Percentiles rank a stretch among this genome's conserved stretches.
Conservation (phyloP, 1,140 invertebrate genomes). For the Ceratina calcarata region DNA sequence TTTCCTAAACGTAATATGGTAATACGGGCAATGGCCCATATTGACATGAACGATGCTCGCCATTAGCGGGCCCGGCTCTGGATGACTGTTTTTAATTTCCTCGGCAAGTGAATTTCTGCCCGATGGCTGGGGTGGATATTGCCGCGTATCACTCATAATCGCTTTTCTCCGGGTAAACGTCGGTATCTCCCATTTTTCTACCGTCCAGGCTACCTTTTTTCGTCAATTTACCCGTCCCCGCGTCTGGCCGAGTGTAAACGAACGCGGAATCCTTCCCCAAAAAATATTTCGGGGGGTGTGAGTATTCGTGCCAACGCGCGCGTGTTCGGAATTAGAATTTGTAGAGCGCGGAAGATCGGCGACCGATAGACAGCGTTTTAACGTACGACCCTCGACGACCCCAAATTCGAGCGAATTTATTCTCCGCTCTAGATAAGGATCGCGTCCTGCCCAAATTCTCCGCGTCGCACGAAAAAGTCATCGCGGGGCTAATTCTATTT, state of each 20-base stretch:
- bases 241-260: not conserved
- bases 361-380: constrained; percentile 19
- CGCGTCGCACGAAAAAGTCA: constrained; percentile 43
- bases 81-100: constrained; percentile 81
- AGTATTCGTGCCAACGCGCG: not conserved
- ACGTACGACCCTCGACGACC: constrained; percentile 24
- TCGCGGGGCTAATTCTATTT: constrained; percentile 48
- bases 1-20: constrained; percentile 78
- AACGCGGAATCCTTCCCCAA: not conserved
- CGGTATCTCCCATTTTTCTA: constrained; percentile 52
- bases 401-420: constrained; percentile 49
- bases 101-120: constrained; percentile 78
- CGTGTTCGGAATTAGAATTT: constrained; percentile 3
- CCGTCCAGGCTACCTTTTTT: constrained; percentile 9
- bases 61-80: constrained; percentile 76
- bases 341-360: constrained; percentile 6
- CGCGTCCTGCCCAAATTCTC: not conserved
- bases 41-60: constrained; percentile 81
- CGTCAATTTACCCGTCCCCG: not conserved
- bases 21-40: constrained; percentile 81
- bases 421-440: constrained; percentile 45
- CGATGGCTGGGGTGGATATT: constrained; percentile 77
- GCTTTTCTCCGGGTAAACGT: constrained; percentile 65
- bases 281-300: constrained; percentile 13
- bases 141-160: constrained; percentile 80